Conservation (phyloP, 1,140 invertebrate species). For the Aphidius gifuensis region DNA sequence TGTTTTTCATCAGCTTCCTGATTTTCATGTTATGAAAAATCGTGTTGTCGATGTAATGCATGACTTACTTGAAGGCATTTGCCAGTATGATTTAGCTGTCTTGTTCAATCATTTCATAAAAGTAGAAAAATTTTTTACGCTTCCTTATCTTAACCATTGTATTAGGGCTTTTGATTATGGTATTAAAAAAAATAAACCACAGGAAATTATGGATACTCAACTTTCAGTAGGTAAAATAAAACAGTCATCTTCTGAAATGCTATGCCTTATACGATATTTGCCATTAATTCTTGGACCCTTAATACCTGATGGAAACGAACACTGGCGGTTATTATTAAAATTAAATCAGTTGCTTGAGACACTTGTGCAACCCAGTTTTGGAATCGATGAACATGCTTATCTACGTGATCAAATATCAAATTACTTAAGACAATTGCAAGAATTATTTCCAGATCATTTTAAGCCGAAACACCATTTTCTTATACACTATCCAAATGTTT, state of each 20-base stretch:
- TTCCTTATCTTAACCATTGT: slow-evolving; percentile 24
- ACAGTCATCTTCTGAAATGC: slow-evolving; percentile 32
- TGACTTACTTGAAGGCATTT: slow-evolving; percentile 24
- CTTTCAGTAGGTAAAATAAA: slow-evolving; percentile 29
- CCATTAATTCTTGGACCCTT: slow-evolving; percentile 33
- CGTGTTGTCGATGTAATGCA: slow-evolving; percentile 33
- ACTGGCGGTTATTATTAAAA: slow-evolving; percentile 31
- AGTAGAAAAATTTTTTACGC: slow-evolving; percentile 23
- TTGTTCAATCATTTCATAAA: slow-evolving; percentile 28
- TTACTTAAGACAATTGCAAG: not conserved
- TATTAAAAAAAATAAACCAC: slow-evolving; percentile 22
- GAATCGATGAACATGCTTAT: not conserved
- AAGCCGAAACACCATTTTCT: slow-evolving; percentile 15
- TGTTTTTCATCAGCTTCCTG: not conserved
- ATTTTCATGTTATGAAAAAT: slow-evolving; percentile 26
- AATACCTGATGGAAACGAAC: slow-evolving; percentile 29
- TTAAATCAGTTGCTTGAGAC: slow-evolving; percentile 8
- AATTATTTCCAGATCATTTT: slow-evolving; percentile 2
- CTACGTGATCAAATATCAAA: slow-evolving; percentile 9
- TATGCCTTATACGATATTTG: slow-evolving; percentile 32
- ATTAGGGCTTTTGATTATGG: slow-evolving; percentile 32
- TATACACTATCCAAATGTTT: slow-evolving; percentile 1
- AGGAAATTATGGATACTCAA: slow-evolving; percentile 24
- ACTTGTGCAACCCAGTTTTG: not conserved
- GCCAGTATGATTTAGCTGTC: slow-evolving; percentile 28